Percentiles rank a stretch among this genome's conserved stretches.
Conservation (phyloP, 2,888 invertebrate genomes). For the Acrobasis repandana region DNA sequence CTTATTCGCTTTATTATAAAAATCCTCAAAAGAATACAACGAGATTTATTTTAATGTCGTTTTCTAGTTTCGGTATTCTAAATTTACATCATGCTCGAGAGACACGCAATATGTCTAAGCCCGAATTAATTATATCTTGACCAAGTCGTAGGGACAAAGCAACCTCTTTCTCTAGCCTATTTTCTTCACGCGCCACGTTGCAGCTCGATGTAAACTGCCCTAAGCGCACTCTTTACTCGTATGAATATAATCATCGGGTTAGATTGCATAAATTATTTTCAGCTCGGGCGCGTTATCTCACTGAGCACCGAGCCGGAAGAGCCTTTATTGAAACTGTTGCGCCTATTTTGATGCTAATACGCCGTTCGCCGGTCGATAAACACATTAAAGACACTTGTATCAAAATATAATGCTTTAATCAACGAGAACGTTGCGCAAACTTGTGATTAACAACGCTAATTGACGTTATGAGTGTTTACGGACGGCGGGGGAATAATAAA, state of each 20-base stretch:
- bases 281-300: constrained; percentile 25
- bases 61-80: no score
- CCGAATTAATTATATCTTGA: no score
- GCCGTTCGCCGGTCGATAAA: constrained; percentile 37
- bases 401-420: constrained; percentile 41
- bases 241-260: constrained; percentile 15
- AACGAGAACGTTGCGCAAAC: constrained; percentile 30
- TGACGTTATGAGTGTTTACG: constrained; percentile 22
- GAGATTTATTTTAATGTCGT: no score
- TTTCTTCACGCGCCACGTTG: neutral
- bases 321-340: constrained; percentile 27
- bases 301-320: constrained; percentile 13
- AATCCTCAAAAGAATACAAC: no score
- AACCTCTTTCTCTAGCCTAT: no score
- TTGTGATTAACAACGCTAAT: constrained; percentile 23
- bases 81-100: no score
- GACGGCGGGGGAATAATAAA: constrained; percentile 20
- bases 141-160: no score
- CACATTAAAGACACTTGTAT: constrained; percentile 42
- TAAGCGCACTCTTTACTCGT: neutral
- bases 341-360: constrained; percentile 26
- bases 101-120: no score
- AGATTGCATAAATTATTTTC: constrained; percentile 19
- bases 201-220: neutral
- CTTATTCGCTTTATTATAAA: no score